Base-by-base conservation (phyloP, 1,140 invertebrate species). In the Manduca sexta region DNA sequence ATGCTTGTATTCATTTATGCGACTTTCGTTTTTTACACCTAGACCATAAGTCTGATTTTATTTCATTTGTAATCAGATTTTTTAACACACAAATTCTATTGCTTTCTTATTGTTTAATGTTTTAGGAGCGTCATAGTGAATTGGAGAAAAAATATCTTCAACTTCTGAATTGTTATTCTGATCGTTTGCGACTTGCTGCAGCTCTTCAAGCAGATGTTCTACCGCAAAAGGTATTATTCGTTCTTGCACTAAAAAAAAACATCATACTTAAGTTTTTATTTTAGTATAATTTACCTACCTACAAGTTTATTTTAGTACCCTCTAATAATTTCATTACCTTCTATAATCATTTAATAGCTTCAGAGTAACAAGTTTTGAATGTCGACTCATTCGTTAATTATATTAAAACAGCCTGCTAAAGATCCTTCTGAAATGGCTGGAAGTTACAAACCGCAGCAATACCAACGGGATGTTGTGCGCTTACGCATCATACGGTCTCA, bases 401-500 rank as follows among this genome's bases (percentile, higher is more conserved):
- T 44, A 17, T 35, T 8, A 26, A 26, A 51, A 2, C 26, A 84
- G 80, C 44, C 56, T 0, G 29, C 47, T 4, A 74, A 76, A 49
- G 62, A 69, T 13, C 64, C 62, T 7, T 45, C 55, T 0, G 34
- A 54, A 14, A 78, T 78, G 74, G 58, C 51, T 0, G 81, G 81
- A 6, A 64, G 62, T 2, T 84, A 84, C 39, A 56, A 70, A 12
- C 63, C 64, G 14, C 60, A 66, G 14, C 66, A 80, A 12, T 84
- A 81, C 37, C 55, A 68, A 41, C 67, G 81, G 0, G 81, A 84
- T 37, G 74, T 84, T n/a, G 74, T 80, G 21, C 74, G 81, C 8
- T 52, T 84, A 17, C 68, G 76, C 4, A 83, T 84, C 17, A 63
- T 84, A n/a, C 56, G 72, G 8, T 49, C 67, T 3, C 74, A 79